Base-by-base conservation (phyloP, 2,888 invertebrate species). In the Nomada fucata region DNA sequence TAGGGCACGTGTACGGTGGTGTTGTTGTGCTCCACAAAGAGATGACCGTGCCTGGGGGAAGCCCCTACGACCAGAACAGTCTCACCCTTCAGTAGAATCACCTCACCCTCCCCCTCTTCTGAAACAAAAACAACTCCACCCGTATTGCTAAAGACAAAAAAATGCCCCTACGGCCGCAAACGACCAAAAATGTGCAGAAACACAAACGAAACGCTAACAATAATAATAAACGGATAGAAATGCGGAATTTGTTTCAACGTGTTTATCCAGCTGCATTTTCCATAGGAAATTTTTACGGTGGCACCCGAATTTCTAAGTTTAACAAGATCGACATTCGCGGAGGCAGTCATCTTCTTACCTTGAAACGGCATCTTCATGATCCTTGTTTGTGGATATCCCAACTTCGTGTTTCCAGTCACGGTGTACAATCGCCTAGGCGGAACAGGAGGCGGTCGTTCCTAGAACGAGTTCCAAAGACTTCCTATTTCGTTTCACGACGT, bases 351-450 rank as follows among this genome's bases (percentile, higher is more conserved):
- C 9, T 26, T 59, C 90, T 91, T 92, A 95, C 96, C 96, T 88
- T 97, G 96, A 95, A 97, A 98, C 89, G 97, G 97, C 95, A 97
- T 97, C 94, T 97, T 97, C 97, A 98, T 98, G 78, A 97, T 95
- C 92, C 98, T 96, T 88, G 96, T 97, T 94, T 98, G 98, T 84
- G 98, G 98, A 95, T 98, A 98, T 89, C 97, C 97, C 87, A 98
- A 95, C 94, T 98, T 98, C 78, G 97, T 97, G 93, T 98, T 98
- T 89, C 98, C 98, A 44, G 97, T 95, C 79, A 98, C 97, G 9
- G 98, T 98, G 94, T 99, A 98, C 2, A 97, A 96, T 89, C 98
- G 96, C 90, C 97, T 97, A 50, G 98, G 97, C 65, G 98, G 98
- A 85, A 98, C 96, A 47, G 98, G 98, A 52, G 98, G 98, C 52